These are phyloP conservation scores for Neoscelio sp. DNA, from an alignment of 2,888 invertebrate species.

Conservation along the genomic window DNA sequence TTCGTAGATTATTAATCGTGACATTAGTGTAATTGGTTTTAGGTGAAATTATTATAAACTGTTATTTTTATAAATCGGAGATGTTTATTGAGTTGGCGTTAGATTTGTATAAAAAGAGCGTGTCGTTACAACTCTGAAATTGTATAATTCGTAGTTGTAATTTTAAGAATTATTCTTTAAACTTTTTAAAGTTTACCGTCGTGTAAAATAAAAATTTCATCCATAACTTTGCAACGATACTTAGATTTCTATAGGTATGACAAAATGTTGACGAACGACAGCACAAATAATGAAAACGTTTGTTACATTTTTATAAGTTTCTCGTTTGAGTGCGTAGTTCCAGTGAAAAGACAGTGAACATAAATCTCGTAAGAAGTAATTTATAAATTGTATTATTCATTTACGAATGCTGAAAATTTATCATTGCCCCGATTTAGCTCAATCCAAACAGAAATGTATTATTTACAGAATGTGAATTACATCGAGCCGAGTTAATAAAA, in stretches of 20 bases:
- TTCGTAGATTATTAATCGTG: no score
- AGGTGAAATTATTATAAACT: no score
- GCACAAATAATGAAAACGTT: not conserved
- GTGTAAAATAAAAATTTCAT: constrained; percentile 18
- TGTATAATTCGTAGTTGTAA: constrained; percentile 14
- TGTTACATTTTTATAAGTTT: constrained; percentile 21
- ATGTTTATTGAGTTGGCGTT: no score
- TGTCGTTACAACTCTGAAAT: no score
- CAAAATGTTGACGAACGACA: not conserved
- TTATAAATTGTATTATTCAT: constrained; percentile 5
- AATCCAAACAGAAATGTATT: constrained; percentile 13
- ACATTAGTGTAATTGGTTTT: no score
- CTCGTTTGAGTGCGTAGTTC: not conserved
- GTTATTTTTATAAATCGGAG: no score
- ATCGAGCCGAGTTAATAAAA: constrained; percentile 26
- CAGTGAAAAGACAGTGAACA: not conserved
- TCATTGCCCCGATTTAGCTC: constrained; percentile 34
- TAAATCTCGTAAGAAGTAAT: constrained; percentile 6
- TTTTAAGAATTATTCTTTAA: constrained; percentile 37
- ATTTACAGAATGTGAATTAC: constrained; percentile 1
- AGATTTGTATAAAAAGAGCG: no score
- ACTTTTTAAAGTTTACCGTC: constrained; percentile 16
- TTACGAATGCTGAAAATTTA: constrained; percentile 17
- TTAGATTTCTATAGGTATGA: constrained; percentile 5
- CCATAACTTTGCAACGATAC: constrained; percentile 33